Evolutionary conservation across 2,797 vertebrate species (phyloP), one percentile per base, ranked within the genome.

Genomic region (Anableps anableps): DNA sequence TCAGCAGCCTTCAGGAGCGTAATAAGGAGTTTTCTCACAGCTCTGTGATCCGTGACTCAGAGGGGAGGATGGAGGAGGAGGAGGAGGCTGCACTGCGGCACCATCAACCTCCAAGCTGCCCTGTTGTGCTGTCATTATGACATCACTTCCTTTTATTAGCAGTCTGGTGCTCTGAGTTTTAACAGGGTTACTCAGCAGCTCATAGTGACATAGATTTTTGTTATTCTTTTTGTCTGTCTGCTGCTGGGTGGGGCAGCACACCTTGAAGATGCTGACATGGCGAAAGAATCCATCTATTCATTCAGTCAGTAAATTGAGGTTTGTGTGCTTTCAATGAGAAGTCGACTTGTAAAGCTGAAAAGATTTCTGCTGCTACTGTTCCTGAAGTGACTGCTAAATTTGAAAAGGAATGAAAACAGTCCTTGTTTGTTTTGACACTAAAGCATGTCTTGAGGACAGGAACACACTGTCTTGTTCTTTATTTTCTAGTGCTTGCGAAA

Each of bases 81-180:
- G 72, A 38, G 53, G 82, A 79, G 83, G 84, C 89, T 91, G 89
- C 91, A 92, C 86, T 93, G 92, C 89, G 74, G 84, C 84, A 91
- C 75, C 84, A 29, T 78, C 86, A 91, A 80, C 88, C 88, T 92
- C 89, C 80, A 81, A 10, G 43, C 83, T 82, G 81, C 79, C 82
- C 80, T 88, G 76, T 74, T 81, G 38, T 71, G 36, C 21, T 80
- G 76, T 87, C 87, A 88, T 83, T 21, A 47, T 86, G 85, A 85
- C 64, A 19, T 91, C 86, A 88, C 88, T 94, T 94, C 91, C 90
- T 88, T 85, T 64, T 43, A 29, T 60, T 70, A 41, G 75, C 58
- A 86, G 84, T 82, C 86, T 19, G 3, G 81, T 80, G 17, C 81
- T 75, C 23, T 75, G 71, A 81, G 58, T 80, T 85, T 14, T 21